Percentiles rank a stretch among this genome's conserved stretches.
These are phyloP conservation scores for Ceraclea dissimilis DNA, from an alignment of 2,888 invertebrate species.

Conservation along the genomic window DNA sequence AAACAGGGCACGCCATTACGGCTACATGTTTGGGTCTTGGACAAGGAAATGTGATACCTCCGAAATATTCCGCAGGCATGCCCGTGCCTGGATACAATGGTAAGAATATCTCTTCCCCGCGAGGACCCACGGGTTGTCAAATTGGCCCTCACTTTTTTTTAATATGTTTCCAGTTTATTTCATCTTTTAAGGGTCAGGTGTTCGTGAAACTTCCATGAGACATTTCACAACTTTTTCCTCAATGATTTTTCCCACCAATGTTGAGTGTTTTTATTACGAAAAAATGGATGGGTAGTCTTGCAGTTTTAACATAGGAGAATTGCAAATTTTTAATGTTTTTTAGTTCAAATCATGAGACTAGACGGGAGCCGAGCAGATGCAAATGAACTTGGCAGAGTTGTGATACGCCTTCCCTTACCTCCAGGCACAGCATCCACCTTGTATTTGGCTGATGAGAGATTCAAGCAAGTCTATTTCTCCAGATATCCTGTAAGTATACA, in stretches of 20 bases:
- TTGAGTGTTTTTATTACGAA: too few relatives aligned
- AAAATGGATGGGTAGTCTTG: too few relatives aligned
- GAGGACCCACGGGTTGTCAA: too few relatives aligned
- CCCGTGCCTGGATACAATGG: slow-evolving; percentile 85
- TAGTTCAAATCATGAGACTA: slow-evolving; percentile 58
- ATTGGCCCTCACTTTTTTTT: too few relatives aligned
- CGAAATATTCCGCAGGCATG: slow-evolving; percentile 72
- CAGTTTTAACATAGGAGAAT: too few relatives aligned
- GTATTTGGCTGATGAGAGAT: slow-evolving; percentile 73
- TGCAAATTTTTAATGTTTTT: too few relatives aligned
- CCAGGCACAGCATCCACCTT: slow-evolving; percentile 82
- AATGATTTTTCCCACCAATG: not conserved
- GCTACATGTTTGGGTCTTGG: slow-evolving; percentile 75
- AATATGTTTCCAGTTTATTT: not conserved
- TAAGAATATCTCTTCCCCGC: too few relatives aligned
- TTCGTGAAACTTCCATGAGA: too few relatives aligned
- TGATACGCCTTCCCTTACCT: slow-evolving; percentile 76
- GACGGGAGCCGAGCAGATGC: slow-evolving; percentile 62
- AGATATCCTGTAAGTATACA: slow-evolving; percentile 63
- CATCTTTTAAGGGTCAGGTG: not conserved
- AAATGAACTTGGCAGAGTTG: slow-evolving; percentile 77
- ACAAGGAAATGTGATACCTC: slow-evolving; percentile 59
- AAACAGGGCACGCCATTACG: slow-evolving; percentile 86
- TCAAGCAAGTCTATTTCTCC: slow-evolving; percentile 73
- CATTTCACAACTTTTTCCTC: not conserved